Base-by-base conservation (phyloP, 2,888 invertebrate genomes). In the Laothoe populi region DNA sequence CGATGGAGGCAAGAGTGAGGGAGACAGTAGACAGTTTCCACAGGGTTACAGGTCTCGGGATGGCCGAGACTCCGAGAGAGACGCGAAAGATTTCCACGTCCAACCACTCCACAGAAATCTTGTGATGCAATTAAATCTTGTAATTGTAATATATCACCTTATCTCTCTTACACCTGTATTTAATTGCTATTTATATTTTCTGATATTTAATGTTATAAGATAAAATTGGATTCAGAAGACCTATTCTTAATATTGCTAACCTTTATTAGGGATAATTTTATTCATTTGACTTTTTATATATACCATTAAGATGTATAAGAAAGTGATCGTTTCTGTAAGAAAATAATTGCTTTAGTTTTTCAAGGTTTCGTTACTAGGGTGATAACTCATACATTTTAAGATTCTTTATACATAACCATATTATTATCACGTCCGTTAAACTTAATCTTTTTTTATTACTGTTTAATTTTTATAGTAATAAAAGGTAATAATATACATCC, bases 51-150 rank as follows among this genome's bases (percentile, higher is more conserved):
- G 83, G 76, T 79, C 73, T 76, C 68, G 73, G 74, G 71, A 72
- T 74, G 77, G 78, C 74, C 66, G 88, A 91, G 74, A 83, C 77
- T 78, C 74, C 66, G 88, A 91, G 74, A 83, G 84, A 80, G 91
- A 90, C 74, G 75, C 83, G 82, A 77, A 78, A 84, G 74, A 81
- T 82, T 86, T 87, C 86, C 84, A 76, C 84, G 83, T 84, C 81
- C 77, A 82, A 67, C 75, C 70, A 73, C 73, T 81, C 76, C 78
- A 80, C 78, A 82, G 80, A 85, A 87, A 89, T 87, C 85, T 86
- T 86, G 86, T 87, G 84, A 84, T 83, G 87, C 91, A 92, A 91
- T 92, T 90, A 91, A 89, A 88, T 83, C 82, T 84, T 23, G 40
- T 60, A 60, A 35, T 48, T 46, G 23, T 21, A 38, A 46, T 38